These are phyloP conservation scores for Stenopsyche tienmushanensis DNA, from an alignment of 1,140 invertebrate genomes.

Conservation along the genomic window DNA sequence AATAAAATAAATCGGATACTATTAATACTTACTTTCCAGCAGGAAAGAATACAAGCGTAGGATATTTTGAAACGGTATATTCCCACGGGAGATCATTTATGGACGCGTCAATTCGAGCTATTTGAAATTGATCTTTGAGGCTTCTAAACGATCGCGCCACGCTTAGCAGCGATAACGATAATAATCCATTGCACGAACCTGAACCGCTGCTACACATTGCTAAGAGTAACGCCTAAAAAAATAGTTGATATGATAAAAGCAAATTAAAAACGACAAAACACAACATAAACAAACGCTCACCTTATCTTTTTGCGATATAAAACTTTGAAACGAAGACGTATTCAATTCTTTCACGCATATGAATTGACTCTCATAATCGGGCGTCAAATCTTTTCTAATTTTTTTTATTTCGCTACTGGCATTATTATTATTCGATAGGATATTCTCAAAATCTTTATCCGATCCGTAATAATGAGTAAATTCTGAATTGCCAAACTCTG, in stretches of 20 bases:
- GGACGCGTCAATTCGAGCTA: conserved; percentile 76
- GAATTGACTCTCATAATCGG: conserved; percentile 30
- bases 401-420: background rate
- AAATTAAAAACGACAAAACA: conserved; percentile 30
- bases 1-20: too few species aligned
- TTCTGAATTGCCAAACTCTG: conserved; percentile 45
- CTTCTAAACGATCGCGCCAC: conserved; percentile 45
- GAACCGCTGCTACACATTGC: conserved; percentile 68
- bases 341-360: conserved; percentile 61
- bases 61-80: conserved; percentile 72
- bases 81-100: conserved; percentile 80
- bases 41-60: conserved; percentile 74
- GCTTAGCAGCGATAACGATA: conserved; percentile 59
- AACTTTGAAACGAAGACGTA: conserved; percentile 54
- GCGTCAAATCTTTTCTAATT: background rate
- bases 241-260: conserved; percentile 8
- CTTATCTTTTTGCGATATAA: conserved; percentile 48
- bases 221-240: conserved; percentile 68
- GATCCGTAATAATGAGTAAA: conserved; percentile 52
- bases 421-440: conserved; percentile 37
- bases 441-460: conserved; percentile 34
- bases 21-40: conserved; percentile 55
- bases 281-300: conserved; percentile 5
- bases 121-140: conserved; percentile 47
- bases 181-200: conserved; percentile 58